Evolutionary conservation across 1,140 invertebrate species (phyloP), one percentile per base, ranked within the genome.

Genomic region (Cotesia chilonis): DNA sequence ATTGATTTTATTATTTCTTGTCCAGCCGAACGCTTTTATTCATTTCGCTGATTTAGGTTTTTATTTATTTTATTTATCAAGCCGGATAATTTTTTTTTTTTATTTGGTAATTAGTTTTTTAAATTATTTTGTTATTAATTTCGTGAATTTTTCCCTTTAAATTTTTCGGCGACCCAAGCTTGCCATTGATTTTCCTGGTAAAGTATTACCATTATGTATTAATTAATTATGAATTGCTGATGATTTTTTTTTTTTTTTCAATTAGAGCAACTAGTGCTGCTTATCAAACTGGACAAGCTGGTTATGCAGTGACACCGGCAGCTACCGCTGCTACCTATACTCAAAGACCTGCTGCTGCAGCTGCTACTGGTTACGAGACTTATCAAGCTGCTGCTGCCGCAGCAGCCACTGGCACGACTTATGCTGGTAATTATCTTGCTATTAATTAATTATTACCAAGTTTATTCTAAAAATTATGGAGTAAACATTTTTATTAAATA

Each of bases 251-350:
- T 55, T 28, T 47, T 77, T 68, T 54, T 65, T 63, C 65, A 52
- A 60, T 71, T 68, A 85, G 83, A 68, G 90, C 91, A 59, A 91
- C 91, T 60, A 91, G 90, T 74, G 91, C 91, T 69, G 92, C 92
- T 41, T 95, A 95, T 84, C 92, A 92, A 74, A 91, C 92, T 55
- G 92, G 92, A 9, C 93, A 95, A 83, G 91, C 93, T 61, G 93
- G 93, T 71, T 95, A 95, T 88, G 93, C 93, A 75, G 93, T 94
- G 85, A 92, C 93, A 69, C 91, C 91, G 60, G 91, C 92, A 72
- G 92, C 92, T 35, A 92, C 92, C 20, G 91, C 93, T 41, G 92
- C 92, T 47, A 93, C 92, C 37, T 94, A 94, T 54, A 92, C 93
- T 12, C 93, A 94, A 82, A 89, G 93, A 73, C 90, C 92, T 38